Evolutionary conservation across 2,113 vertebrate species (phyloP).

Genomic region (Lontra canadensis): DNA sequence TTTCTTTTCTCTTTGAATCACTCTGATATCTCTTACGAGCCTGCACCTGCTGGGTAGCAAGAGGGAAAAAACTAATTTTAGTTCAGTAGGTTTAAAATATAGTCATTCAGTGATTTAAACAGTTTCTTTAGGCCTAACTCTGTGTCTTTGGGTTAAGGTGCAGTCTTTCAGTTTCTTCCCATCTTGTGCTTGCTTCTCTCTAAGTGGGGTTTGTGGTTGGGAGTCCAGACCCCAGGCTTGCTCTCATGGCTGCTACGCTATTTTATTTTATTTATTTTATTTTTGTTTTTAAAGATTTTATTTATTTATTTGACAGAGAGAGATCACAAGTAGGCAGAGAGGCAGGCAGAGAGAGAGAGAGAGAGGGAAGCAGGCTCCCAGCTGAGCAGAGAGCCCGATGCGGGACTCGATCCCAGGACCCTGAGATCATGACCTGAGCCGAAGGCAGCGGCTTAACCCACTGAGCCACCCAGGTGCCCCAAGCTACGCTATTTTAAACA

Average conservation of each 20-base stretch:
- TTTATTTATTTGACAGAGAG: too few relatives aligned
- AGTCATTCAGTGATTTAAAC: conserved; percentile 20
- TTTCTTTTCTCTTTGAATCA: conserved; percentile 45
- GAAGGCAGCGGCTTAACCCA: too few relatives aligned
- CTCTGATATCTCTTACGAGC: neutral
- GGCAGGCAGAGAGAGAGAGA: too few relatives aligned
- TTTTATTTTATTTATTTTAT: neutral
- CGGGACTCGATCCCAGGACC: too few relatives aligned
- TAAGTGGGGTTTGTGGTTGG: neutral
- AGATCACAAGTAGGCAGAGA: too few relatives aligned
- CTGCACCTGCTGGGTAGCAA: neutral
- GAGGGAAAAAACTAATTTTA: conserved; percentile 47
- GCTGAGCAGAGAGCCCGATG: too few relatives aligned
- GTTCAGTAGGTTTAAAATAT: neutral
- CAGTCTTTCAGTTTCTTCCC: neutral
- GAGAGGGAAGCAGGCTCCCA: too few relatives aligned
- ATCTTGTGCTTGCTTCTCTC: neutral
- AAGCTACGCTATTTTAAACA: neutral
- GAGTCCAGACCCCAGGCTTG: neutral
- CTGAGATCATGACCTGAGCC: too few relatives aligned
- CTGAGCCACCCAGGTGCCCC: too few relatives aligned
- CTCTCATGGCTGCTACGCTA: neutral
- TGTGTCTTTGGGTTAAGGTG: neutral
- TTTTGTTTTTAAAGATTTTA: too few relatives aligned
- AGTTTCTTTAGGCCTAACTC: neutral